A percentile compares a stretch with the other conserved stretches of the same genome.
phyloP scores from a whole-genome alignment of 2,797 vertebrate species.

The Apodemus agrarius region DNA sequence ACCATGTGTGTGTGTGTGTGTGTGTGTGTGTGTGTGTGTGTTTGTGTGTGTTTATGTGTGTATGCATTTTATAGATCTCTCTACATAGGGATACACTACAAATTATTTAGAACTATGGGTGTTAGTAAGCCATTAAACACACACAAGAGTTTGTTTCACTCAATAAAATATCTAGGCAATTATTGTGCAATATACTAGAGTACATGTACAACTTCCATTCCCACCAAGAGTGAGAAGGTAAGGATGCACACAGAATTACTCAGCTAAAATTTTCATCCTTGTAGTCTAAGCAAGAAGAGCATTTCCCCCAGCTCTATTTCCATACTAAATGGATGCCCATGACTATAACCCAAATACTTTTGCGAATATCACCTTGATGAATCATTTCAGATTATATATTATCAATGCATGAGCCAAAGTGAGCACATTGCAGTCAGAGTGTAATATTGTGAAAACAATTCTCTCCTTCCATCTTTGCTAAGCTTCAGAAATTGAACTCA shows the following conservation, averaged over 20 bases:
- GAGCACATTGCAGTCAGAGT: background rate
- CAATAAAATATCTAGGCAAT: conserved; percentile 24
- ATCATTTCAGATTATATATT: background rate
- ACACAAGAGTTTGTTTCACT: background rate
- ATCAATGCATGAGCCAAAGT: background rate
- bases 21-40: too few species aligned
- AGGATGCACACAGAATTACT: background rate
- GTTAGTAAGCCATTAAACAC: background rate
- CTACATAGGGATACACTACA: background rate
- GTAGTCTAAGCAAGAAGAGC: background rate
- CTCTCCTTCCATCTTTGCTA: background rate
- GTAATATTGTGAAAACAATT: background rate
- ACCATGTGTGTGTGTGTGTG: too few species aligned
- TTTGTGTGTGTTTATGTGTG: too few species aligned
- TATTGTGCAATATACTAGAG: background rate
- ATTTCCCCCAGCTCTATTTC: background rate
- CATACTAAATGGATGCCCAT: background rate
- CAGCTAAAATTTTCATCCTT: background rate
- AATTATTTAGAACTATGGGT: background rate
- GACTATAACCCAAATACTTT: background rate
- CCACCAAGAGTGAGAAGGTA: background rate
- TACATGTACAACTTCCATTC: background rate
- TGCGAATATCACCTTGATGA: background rate
- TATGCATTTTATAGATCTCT: rapidly evolving
- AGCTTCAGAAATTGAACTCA: background rate